phyloP scores from a whole-genome alignment of 2,113 vertebrate genomes.

The Sphyrna mokarran region DNA sequence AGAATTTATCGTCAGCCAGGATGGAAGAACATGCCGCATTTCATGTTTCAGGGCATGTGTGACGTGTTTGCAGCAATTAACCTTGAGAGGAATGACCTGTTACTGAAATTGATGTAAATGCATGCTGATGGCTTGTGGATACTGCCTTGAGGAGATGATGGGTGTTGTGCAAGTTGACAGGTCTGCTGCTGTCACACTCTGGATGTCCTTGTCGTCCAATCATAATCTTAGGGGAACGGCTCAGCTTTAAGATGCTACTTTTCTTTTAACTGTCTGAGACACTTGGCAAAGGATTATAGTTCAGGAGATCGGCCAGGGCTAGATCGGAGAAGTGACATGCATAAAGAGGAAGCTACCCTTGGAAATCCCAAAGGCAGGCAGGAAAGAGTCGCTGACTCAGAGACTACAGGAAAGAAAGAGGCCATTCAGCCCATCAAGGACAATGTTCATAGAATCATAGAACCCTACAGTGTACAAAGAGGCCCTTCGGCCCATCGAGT shows the following conservation, averaged over 20 bases:
- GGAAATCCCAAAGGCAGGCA: neutral
- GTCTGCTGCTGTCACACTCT: neutral
- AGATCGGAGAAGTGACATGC: neutral
- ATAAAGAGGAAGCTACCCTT: neutral
- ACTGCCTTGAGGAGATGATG: neutral
- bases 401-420: neutral
- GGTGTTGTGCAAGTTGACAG: neutral
- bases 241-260: neutral
- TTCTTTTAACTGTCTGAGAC: neutral
- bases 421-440: neutral
- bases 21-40: conserved; percentile 30
- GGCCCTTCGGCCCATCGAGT: too few relatives aligned
- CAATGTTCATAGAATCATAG: neutral
- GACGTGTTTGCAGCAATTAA: conserved; percentile 42
- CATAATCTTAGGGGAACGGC: neutral
- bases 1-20: conserved; percentile 41
- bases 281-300: neutral
- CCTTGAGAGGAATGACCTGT: conserved; percentile 38
- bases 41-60: conserved; percentile 42
- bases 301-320: neutral
- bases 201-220: neutral
- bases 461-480: too few relatives aligned
- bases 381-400: neutral
- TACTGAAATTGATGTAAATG: conserved; percentile 7
- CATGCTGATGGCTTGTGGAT: neutral